Evolutionary conservation across 2,113 vertebrate genomes (phyloP).

Genomic region (Euleptes europaea): DNA sequence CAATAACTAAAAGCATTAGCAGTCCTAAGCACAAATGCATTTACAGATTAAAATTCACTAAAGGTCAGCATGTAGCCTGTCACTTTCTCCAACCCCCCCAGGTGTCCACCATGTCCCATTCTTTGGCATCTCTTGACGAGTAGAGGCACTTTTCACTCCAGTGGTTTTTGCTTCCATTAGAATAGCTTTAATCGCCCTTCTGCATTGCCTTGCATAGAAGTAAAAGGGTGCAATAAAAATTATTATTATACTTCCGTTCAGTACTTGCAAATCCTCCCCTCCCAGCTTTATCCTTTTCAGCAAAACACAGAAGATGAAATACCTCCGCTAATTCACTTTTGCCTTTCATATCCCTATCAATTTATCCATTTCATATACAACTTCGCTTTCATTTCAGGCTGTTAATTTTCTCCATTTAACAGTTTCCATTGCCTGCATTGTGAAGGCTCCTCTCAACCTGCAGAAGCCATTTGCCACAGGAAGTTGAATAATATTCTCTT

Average conservation of each 20-base stretch:
- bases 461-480: conserved; percentile 25
- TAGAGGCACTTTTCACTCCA: conserved; percentile 82
- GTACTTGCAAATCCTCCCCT: not conserved
- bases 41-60: conserved; percentile 85
- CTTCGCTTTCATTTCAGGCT: conserved; percentile 16
- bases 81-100: conserved; percentile 57
- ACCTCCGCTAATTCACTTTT: conserved; percentile 48
- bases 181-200: conserved; percentile 76
- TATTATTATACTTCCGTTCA: conserved; percentile 48
- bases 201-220: conserved; percentile 58
- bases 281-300: conserved; percentile 41
- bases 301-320: conserved; percentile 47
- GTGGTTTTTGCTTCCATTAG: conserved; percentile 78
- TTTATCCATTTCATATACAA: conserved; percentile 48
- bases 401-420: conserved; percentile 30
- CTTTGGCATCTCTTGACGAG: conserved; percentile 70
- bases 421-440: conserved; percentile 29
- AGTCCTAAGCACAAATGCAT: conserved; percentile 81
- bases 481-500: conserved; percentile 25
- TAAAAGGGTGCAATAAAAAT: conserved; percentile 58
- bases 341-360: conserved; percentile 44
- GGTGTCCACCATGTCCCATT: conserved; percentile 47
- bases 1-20: conserved; percentile 82
- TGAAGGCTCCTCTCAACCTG: conserved; percentile 18
- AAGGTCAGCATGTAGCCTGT: conserved; percentile 81